Conservation (phyloP, 2,113 vertebrate genomes). For the Porphyrio hochstetteri region DNA sequence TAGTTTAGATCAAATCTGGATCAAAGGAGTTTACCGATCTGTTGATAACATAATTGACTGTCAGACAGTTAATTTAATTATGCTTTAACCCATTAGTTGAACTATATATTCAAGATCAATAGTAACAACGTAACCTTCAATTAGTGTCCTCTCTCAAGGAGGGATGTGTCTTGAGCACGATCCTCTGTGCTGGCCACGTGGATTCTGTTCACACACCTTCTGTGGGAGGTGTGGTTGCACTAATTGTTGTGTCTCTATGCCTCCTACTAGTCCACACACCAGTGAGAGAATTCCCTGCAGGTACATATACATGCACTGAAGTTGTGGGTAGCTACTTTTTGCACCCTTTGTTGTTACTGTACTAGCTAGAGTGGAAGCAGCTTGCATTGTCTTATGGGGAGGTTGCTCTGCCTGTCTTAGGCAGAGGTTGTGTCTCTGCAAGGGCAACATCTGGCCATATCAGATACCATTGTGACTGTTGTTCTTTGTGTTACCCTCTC, state of each 20-base stretch:
- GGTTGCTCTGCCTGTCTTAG: neutral
- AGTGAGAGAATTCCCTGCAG: neutral
- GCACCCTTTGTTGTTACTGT: neutral
- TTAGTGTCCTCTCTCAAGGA: neutral
- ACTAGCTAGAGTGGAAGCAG: neutral
- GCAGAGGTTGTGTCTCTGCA: neutral
- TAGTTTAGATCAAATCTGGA: neutral
- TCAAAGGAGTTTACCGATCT: neutral
- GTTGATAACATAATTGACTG: neutral
- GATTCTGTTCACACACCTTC: neutral
- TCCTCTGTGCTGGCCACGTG: fast-evolving
- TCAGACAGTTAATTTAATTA: neutral
- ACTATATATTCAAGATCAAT: neutral
- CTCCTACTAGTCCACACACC: neutral
- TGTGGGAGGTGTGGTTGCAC: neutral
- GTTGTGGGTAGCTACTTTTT: neutral
- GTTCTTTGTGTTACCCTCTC: neutral
- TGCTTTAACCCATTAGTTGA: neutral
- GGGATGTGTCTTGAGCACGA: neutral
- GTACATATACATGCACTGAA: neutral
- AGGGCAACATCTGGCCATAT: neutral
- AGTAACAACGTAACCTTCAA: fast-evolving
- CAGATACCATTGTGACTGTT: neutral
- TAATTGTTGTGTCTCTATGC: neutral
- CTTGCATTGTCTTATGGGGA: fast-evolving